These are phyloP conservation scores for fruit fly (Drosophila melanogaster) DNA, from an alignment of 1,140 invertebrate genomes.

Conservation along the genomic window DNA sequence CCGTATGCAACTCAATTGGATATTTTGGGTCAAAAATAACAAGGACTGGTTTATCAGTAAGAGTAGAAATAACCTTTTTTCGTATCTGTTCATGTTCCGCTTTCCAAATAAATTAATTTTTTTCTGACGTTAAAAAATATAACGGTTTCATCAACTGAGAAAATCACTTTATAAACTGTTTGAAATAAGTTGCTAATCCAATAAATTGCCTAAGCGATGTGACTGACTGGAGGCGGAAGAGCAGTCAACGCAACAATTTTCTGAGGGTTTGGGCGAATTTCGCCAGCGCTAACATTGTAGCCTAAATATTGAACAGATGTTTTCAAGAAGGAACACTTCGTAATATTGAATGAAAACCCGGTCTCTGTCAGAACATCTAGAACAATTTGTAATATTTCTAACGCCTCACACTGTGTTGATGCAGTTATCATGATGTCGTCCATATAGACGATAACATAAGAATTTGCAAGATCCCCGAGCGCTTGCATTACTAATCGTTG, in stretches of 20 bases:
- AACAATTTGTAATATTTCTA: constrained; percentile 18
- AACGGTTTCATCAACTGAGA: too few species aligned
- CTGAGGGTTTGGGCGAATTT: constrained; percentile 16
- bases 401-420: constrained; percentile 12
- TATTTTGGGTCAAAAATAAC: too few species aligned
- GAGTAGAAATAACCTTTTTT: too few species aligned
- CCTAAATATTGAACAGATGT: constrained; percentile 40
- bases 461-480: constrained; percentile 27
- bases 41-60: too few species aligned
- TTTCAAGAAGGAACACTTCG: constrained; percentile 11
- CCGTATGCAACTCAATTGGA: too few species aligned
- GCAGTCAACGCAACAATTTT: constrained; percentile 19
- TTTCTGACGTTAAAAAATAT: too few species aligned
- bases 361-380: constrained; percentile 8
- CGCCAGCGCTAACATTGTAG: constrained; percentile 50
- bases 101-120: too few species aligned
- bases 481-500: too few species aligned
- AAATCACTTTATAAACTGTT: too few species aligned
- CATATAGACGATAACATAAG: constrained; percentile 42
- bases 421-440: constrained; percentile 37
- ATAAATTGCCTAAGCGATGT: too few species aligned
- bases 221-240: constrained; percentile 10
- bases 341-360: background rate
- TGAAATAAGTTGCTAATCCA: constrained; percentile 7
- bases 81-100: too few species aligned